phyloP scores from a whole-genome alignment of 2,113 vertebrate species.

The Equus przewalskii region DNA sequence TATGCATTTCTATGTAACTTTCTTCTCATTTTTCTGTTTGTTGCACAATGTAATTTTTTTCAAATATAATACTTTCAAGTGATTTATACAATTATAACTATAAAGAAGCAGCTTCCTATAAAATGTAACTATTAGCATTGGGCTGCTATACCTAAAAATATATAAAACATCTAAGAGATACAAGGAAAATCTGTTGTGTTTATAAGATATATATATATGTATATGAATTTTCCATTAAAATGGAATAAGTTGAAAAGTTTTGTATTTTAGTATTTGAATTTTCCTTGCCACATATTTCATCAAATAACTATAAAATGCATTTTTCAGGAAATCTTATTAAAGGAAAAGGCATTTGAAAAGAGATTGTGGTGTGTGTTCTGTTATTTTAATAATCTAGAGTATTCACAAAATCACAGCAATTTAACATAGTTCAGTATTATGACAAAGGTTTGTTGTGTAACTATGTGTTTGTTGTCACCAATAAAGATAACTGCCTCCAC shows the following conservation, averaged over 20 bases:
- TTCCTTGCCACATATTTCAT: neutral
- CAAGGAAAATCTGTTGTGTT: neutral
- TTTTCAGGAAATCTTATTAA: neutral
- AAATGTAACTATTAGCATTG: neutral
- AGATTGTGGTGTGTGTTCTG: neutral
- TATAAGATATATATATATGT: neutral
- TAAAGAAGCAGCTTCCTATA: neutral
- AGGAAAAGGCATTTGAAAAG: neutral
- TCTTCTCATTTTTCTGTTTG: neutral
- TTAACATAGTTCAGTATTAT: neutral
- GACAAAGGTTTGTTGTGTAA: neutral
- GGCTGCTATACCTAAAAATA: neutral
- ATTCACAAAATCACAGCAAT: neutral
- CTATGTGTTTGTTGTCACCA: neutral
- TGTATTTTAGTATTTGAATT: neutral
- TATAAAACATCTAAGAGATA: neutral
- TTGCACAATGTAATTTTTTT: neutral
- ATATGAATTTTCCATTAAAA: neutral
- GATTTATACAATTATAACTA: neutral
- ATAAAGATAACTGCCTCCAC: neutral
- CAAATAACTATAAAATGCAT: neutral
- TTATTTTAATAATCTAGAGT: neutral
- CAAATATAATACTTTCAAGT: constrained; percentile 34
- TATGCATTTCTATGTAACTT: constrained; percentile 26
- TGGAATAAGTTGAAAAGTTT: neutral